A percentile compares a stretch with the other conserved stretches of the same genome.
These are phyloP conservation scores for Drosophila limbata DNA, from an alignment of 2,888 invertebrate genomes.

Conservation along the genomic window DNA sequence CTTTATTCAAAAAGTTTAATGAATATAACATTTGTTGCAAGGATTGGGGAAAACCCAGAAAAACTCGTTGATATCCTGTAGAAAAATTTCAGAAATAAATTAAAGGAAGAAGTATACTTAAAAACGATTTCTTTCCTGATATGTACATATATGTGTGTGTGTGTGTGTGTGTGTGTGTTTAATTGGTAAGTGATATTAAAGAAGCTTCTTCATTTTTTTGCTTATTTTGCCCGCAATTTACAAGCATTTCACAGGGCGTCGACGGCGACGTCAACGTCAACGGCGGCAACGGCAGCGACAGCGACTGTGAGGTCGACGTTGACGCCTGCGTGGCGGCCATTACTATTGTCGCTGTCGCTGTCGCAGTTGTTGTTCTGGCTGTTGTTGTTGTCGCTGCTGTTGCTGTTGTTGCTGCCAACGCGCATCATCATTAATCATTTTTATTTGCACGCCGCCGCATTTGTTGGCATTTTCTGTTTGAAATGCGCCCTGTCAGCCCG, in stretches of 20 bases:
- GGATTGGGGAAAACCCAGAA: no score
- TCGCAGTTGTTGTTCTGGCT: no score
- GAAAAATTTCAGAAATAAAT: no score
- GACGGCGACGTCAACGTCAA: slow-evolving; percentile 20
- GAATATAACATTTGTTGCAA: no score
- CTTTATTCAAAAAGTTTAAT: no score
- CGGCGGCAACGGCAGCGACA: slow-evolving; percentile 23
- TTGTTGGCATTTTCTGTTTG: slow-evolving; percentile 76
- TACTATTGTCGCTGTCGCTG: slow-evolving; percentile 38
- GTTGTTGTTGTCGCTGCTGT: slow-evolving; percentile 19
- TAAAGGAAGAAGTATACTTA: no score
- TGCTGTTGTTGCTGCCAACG: slow-evolving; percentile 62
- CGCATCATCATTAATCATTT: slow-evolving; percentile 83
- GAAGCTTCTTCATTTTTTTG: slow-evolving; percentile 25
- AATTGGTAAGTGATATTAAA: not conserved
- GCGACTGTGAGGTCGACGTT: slow-evolving; percentile 46
- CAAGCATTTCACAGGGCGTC: slow-evolving; percentile 32
- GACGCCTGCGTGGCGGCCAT: slow-evolving; percentile 76
- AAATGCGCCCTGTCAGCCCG: slow-evolving; percentile 64
- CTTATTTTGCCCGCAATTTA: slow-evolving; percentile 35
- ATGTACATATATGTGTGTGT: no score
- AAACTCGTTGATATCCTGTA: no score
- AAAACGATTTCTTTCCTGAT: no score
- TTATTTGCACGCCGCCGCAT: slow-evolving; percentile 82
- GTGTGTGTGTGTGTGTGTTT: not conserved